phyloP scores from a whole-genome alignment of 2,797 vertebrate genomes.

The Cercopithecus diana region DNA sequence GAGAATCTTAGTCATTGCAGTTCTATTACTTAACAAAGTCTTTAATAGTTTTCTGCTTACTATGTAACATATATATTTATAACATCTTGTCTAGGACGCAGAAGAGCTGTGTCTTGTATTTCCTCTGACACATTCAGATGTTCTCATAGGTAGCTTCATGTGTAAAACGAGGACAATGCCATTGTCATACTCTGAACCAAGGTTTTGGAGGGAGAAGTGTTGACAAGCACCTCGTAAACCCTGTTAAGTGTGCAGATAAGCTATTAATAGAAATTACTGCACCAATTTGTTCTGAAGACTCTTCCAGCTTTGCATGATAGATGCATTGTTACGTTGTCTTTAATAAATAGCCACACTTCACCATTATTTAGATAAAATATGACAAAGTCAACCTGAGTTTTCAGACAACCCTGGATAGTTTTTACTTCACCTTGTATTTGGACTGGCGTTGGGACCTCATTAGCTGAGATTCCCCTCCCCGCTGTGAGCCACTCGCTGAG shows the following conservation, averaged over 20 bases:
- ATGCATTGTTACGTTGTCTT: background rate
- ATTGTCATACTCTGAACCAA: too few species aligned
- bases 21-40: background rate
- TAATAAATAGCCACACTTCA: background rate
- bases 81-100: background rate
- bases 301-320: background rate
- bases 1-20: background rate
- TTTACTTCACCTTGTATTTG: conserved; percentile 15
- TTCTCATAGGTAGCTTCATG: background rate
- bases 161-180: background rate
- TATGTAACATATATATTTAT: background rate
- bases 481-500: background rate
- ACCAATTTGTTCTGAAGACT: background rate
- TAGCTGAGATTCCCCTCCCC: background rate
- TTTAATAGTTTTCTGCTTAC: background rate
- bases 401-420: background rate
- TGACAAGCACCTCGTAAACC: background rate
- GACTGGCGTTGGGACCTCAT: background rate
- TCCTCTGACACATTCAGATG: background rate
- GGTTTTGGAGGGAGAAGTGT: background rate
- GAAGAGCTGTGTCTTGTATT: background rate
- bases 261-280: background rate
- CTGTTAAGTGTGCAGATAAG: background rate
- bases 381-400: background rate
- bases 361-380: conserved; percentile 24